These are phyloP conservation scores for Aleiodes alternator DNA, from an alignment of 2,888 invertebrate genomes.

Conservation along the genomic window DNA sequence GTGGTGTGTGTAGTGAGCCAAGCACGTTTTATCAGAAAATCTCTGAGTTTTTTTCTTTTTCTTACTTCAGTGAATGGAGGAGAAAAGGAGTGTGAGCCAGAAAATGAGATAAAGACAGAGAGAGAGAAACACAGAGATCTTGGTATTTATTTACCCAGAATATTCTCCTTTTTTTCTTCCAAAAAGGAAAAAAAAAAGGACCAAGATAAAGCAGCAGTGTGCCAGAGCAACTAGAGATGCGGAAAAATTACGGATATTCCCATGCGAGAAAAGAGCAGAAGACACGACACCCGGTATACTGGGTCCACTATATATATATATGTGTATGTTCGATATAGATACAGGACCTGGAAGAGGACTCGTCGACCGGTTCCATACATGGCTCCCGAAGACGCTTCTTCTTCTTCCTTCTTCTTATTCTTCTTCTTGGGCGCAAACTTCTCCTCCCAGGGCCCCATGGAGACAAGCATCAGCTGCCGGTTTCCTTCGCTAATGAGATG, in stretches of 20 bases:
- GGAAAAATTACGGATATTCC: conserved; percentile 22
- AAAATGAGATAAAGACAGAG: conserved; percentile 38
- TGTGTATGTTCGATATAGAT: conserved; percentile 11
- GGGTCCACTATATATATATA: conserved; percentile 41
- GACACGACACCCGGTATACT: conserved; percentile 55
- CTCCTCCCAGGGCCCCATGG: conserved; percentile 59
- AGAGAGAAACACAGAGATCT: background rate
- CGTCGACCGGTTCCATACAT: conserved; percentile 75
- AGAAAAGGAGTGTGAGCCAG: conserved; percentile 31
- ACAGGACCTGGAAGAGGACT: conserved; percentile 60
- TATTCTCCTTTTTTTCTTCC: background rate
- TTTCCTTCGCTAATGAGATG: conserved; percentile 75
- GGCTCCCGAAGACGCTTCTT: conserved; percentile 71
- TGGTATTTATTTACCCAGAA: conserved; percentile 40
- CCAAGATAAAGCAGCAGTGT: conserved; percentile 3
- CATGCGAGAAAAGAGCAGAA: conserved; percentile 24
- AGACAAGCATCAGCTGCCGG: conserved; percentile 75
- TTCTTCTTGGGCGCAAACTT: conserved; percentile 68
- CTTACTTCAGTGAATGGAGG: conserved; percentile 36
- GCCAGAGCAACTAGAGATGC: conserved; percentile 17
- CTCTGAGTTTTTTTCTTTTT: conserved; percentile 47
- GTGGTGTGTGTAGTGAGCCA: conserved; percentile 51
- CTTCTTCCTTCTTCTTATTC: conserved; percentile 60
- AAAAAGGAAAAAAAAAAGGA: conserved; percentile 8
- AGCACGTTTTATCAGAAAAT: conserved; percentile 56